Conservation (phyloP, 1,140 invertebrate species). For the Microplitis mediator region DNA sequence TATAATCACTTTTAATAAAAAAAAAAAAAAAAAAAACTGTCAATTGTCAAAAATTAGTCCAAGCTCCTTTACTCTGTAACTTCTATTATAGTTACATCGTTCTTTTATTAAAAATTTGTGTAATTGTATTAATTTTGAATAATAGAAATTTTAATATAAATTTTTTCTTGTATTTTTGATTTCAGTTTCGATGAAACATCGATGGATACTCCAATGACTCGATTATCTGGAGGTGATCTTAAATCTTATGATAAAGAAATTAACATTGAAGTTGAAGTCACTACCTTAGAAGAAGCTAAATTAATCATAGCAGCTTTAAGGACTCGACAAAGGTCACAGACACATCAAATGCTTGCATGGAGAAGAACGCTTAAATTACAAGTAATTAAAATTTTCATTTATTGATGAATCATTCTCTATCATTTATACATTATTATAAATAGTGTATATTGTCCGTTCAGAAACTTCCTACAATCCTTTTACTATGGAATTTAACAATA, state of each 20-base stretch:
- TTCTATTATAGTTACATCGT: no score
- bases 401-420: not conserved
- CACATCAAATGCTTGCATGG: constrained; percentile 64
- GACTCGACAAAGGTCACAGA: constrained; percentile 59
- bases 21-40: no score
- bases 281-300: constrained; percentile 63
- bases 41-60: no score
- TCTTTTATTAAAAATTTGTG: no score
- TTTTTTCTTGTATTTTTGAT: constrained; percentile 28
- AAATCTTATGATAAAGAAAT: constrained; percentile 1
- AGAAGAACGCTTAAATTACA: constrained; percentile 63
- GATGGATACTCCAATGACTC: constrained; percentile 53
- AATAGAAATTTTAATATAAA: not conserved
- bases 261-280: constrained; percentile 48
- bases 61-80: no score
- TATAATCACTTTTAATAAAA: no score
- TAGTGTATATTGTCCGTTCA: no score
- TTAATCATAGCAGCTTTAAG: constrained; percentile 61
- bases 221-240: constrained; percentile 43
- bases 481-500: no score
- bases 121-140: not conserved
- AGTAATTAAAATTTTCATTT: constrained; percentile 45
- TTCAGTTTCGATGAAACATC: constrained; percentile 59
- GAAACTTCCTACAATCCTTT: no score
- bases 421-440: not conserved